Evolutionary conservation across 1,140 invertebrate genomes (phyloP), one percentile per base, ranked within the genome.

Genomic region (Mylabris phalerata): DNA sequence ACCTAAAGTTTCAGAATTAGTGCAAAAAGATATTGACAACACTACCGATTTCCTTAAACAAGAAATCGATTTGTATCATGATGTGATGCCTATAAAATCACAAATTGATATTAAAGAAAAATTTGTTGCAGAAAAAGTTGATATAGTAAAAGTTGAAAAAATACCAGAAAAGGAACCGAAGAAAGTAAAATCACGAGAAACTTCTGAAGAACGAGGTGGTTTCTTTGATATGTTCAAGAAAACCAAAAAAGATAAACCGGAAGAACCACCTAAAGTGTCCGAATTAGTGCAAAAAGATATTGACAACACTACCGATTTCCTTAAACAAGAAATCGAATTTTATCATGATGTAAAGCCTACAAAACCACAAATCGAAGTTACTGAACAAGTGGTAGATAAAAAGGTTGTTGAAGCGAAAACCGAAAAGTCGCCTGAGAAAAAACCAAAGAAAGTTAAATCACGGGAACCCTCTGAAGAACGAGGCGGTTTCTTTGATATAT

Each of bases 51-150:
- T 66, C 41, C 50, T 66, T 32, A 44, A 59, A 43, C 9, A 46
- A 13, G 64, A 66, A 56, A 32, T 62, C 10, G 49, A 54, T 24
- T 52, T 38, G 42, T 62, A 54, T 32, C 46, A 62, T 25, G 60
- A 13, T 13, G 13, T 13, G 13, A 13, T 0, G 13, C 13, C 13
- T 13, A 13, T 1, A 13, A 13, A 13, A 27, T 9, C 6, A 44
- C 44, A 5, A 61, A 26, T n/a, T n/a, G n/a, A n/a, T n/a, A n/a
- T n/a, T n/a, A n/a, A n/a, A n/a, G n/a, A n/a, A n/a, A n/a, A n/a
- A n/a, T n/a, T n/a, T n/a, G n/a, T n/a, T n/a, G n/a, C n/a, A n/a
- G n/a, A n/a, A n/a, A n/a, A n/a, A n/a, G n/a, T n/a, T n/a, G n/a
- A n/a, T n/a, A n/a, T n/a, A n/a, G n/a, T n/a, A n/a, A 9, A 54